Evolutionary conservation across 2,797 vertebrate genomes (phyloP).

Genomic region (Darevskia mixta): DNA sequence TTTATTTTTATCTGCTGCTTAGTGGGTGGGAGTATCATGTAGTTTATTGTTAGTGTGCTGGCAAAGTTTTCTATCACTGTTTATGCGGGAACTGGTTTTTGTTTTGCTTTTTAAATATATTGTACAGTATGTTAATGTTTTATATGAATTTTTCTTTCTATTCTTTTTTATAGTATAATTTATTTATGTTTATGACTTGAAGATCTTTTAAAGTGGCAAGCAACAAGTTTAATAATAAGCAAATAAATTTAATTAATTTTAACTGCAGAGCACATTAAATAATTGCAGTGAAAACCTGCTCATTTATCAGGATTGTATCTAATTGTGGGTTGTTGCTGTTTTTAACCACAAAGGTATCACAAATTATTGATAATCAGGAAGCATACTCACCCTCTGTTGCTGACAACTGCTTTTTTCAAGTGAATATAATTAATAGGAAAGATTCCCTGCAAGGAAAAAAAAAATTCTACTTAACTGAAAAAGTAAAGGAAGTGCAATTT

Average conservation of each 20-base stretch:
- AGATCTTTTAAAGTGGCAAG: no score
- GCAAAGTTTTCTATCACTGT: no score
- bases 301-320: not conserved
- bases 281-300: not conserved
- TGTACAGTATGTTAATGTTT: not conserved
- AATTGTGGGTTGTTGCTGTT: not conserved
- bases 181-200: no score
- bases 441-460: conserved; percentile 87
- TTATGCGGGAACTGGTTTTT: no score
- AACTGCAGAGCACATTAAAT: not conserved
- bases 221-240: not conserved
- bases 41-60: no score
- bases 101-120: not conserved
- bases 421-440: conserved; percentile 97
- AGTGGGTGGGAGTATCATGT: no score
- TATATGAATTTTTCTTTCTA: not conserved
- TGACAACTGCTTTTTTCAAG: conserved; percentile 96
- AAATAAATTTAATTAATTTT: not conserved
- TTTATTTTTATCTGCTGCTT: no score
- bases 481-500: conserved; percentile 29
- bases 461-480: not conserved
- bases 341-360: not conserved
- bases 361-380: conserved; percentile 43
- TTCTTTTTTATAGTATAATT: no score
- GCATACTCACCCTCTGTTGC: conserved; percentile 93